A percentile compares a stretch with the other conserved stretches of the same genome.
Evolutionary conservation across 2,113 vertebrate genomes (phyloP).

Genomic region (Amia ocellicauda): DNA sequence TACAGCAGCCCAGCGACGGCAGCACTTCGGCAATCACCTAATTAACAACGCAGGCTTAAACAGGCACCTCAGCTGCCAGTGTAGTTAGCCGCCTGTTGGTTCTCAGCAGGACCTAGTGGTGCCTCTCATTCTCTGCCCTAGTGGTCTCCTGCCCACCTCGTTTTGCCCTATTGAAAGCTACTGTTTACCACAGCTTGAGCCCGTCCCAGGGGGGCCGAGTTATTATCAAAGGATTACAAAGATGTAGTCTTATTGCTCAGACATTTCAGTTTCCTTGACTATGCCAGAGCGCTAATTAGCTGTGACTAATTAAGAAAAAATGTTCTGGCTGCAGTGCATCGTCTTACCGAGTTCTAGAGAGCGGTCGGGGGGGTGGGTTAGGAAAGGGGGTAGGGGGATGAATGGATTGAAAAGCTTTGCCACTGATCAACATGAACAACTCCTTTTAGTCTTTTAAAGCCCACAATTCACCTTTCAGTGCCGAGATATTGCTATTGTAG

Average conservation of each 20-base stretch:
- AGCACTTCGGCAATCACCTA: slow-evolving; percentile 80
- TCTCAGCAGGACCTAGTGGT: slow-evolving; percentile 80
- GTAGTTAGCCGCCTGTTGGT: slow-evolving; percentile 81
- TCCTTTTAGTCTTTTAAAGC: not conserved
- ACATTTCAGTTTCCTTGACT: slow-evolving; percentile 87
- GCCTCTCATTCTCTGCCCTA: slow-evolving; percentile 82
- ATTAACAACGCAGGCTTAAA: slow-evolving; percentile 85
- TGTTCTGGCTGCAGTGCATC: slow-evolving; percentile 79
- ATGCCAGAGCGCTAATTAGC: slow-evolving; percentile 87
- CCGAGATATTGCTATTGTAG: slow-evolving; percentile 1
- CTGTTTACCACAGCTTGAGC: slow-evolving; percentile 84
- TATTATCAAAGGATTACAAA: slow-evolving; percentile 88
- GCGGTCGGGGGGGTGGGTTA: slow-evolving; percentile 52
- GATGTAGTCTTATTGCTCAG: slow-evolving; percentile 82
- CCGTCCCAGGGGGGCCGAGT: slow-evolving; percentile 85
- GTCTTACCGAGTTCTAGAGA: slow-evolving; percentile 70
- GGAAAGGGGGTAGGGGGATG: no score
- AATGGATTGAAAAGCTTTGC: slow-evolving; percentile 76
- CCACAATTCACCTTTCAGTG: not conserved
- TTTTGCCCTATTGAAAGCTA: slow-evolving; percentile 84
- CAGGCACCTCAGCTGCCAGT: slow-evolving; percentile 84
- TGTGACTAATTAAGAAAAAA: slow-evolving; percentile 89
- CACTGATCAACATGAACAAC: slow-evolving; percentile 53
- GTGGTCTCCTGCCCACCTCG: slow-evolving; percentile 85
- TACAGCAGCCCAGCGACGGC: slow-evolving; percentile 81